Base-by-base conservation (phyloP, 2,797 vertebrate species). In the Avahi laniger region DNA sequence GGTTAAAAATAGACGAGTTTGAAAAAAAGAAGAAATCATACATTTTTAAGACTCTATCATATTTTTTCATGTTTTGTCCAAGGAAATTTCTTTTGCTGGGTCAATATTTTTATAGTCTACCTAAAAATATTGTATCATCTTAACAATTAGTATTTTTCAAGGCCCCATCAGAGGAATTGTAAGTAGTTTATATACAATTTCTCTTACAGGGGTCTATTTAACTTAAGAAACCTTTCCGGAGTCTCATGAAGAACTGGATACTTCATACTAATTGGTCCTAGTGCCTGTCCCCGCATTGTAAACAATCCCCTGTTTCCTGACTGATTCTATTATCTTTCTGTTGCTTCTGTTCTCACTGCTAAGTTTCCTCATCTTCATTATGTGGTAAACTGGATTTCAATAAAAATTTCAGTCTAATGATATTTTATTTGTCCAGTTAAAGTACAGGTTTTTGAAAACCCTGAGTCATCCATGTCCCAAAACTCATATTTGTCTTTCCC, bases 251-350 rank as follows among this genome's bases (percentile, higher is more conserved):
- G n/a, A 81, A 15, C 38, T 70, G n/a, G 43, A 28, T 76, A 63
- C 80, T 72, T 76, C 41, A 46, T 70, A 46, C 9, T 78, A 82
- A 82, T 91, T 78, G 61, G 13, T 89, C 50, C 52, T 26, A 76
- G 22, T 11, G 2, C 30, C 28, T 80, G n/a, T 75, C 33, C 17
- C 24, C 83, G 33, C 41, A 78, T 35, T 89, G 65, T 65, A 90
- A 81, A 61, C 52, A 59, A 35, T 70, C 12, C 20, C 59, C 7
- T 61, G 35, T 75, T 81, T 81, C n/a, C 43, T 61, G 11, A 83
- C 38, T 76, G 33, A 93, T 46, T 67, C 15, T 38, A 24, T 86
- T 94, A 91, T 72, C 43, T 94, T 94, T 85, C 84, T 91, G 24
- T 73, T 90, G 43, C 46, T 96, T 91, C 67, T 8, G 70, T 30